Percentiles rank a stretch among this genome's conserved stretches.
Conservation (phyloP, 2,888 invertebrate genomes). For the Nebria brevicollis region DNA sequence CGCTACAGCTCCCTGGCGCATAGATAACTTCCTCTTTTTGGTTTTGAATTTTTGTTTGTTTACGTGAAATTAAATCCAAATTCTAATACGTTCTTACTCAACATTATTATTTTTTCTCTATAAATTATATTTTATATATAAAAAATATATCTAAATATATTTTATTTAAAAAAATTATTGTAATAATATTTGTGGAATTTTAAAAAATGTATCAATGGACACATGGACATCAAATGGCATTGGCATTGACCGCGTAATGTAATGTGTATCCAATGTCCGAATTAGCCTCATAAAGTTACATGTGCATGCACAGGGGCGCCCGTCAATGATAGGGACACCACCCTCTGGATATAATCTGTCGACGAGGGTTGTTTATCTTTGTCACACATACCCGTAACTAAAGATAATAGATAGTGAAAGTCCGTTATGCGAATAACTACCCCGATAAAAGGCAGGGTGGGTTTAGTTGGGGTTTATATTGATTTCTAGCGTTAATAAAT, state of each 20-base stretch:
- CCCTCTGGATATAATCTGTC: not conserved
- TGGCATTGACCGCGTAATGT: constrained; percentile 1
- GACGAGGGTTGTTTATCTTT: constrained; percentile 1
- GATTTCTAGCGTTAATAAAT: not conserved
- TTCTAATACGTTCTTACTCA: not conserved
- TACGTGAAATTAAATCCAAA: not conserved
- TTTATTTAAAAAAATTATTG: no score
- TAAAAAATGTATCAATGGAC: not conserved
- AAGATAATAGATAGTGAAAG: not conserved
- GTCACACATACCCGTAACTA: not conserved
- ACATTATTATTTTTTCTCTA: no score
- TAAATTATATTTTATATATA: no score
- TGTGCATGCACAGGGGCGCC: not conserved
- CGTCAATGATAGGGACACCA: not conserved
- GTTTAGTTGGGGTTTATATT: not conserved
- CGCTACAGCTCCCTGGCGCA: not conserved
- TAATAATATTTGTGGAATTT: no score
- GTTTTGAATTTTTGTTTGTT: not conserved
- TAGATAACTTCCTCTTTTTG: not conserved
- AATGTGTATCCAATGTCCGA: not conserved
- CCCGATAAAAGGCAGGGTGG: not conserved
- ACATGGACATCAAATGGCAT: not conserved
- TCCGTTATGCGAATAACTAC: not conserved
- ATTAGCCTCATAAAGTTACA: not conserved
- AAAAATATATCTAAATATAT: no score